Evolutionary conservation across 2,113 vertebrate species (phyloP).

Genomic region (Halichoeres trimaculatus): DNA sequence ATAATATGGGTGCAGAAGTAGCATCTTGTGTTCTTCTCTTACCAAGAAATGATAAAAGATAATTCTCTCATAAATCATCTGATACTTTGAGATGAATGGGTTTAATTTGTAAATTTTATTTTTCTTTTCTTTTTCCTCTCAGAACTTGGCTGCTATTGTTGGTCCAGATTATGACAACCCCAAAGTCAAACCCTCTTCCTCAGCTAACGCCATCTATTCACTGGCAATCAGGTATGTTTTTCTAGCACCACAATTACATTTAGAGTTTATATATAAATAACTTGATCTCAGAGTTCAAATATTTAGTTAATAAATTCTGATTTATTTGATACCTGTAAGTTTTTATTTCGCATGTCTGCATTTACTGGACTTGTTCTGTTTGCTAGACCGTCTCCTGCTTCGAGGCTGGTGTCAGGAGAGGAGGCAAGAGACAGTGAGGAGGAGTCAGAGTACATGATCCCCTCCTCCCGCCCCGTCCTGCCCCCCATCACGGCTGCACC

Average conservation of each 20-base stretch:
- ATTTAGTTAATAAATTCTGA: no score
- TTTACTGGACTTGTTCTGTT: constrained; percentile 8
- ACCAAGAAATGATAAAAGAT: no score
- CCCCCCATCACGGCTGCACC: constrained; percentile 60
- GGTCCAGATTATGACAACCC: constrained; percentile 89
- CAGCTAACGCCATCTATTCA: constrained; percentile 94
- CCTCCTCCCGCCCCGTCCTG: constrained; percentile 89
- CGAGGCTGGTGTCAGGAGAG: constrained; percentile 84
- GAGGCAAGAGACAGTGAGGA: constrained; percentile 87
- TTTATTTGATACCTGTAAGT: neutral
- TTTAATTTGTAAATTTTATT: neutral
- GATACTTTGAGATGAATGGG: no score
- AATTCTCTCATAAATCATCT: no score
- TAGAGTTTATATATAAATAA: no score
- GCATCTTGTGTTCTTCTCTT: no score
- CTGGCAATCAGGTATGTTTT: constrained; percentile 87
- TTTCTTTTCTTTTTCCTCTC: constrained; percentile 55
- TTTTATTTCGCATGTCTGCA: neutral
- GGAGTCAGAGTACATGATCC: constrained; percentile 96
- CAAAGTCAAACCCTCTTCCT: constrained; percentile 94
- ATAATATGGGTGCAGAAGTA: no score
- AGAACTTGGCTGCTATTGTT: constrained; percentile 82
- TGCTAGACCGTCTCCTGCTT: constrained; percentile 84
- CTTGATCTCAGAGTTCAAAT: no score
- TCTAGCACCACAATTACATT: neutral